Percentiles rank a stretch among this genome's conserved stretches.
Evolutionary conservation across 2,797 vertebrate genomes (phyloP).

Genomic region (Sebastes diploproa): DNA sequence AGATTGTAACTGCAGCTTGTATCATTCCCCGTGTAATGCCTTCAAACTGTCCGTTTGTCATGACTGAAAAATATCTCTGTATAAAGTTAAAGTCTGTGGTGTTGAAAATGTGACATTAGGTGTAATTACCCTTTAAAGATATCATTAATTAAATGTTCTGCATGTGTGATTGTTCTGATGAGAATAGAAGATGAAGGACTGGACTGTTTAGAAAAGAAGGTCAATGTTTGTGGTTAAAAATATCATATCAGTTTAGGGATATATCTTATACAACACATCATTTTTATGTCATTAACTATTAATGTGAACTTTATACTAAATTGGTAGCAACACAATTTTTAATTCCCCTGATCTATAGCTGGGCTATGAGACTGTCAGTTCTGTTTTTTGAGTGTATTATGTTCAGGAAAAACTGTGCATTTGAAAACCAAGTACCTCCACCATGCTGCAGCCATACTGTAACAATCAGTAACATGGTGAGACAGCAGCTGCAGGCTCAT

Average conservation of each 20-base stretch:
- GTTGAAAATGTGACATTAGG: slow-evolving; percentile 14
- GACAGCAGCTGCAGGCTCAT: slow-evolving; percentile 6
- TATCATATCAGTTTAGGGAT: neutral
- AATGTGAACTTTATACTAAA: slow-evolving; percentile 13
- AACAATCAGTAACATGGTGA: neutral
- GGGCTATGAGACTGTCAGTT: slow-evolving; percentile 20
- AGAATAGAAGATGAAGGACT: slow-evolving; percentile 29
- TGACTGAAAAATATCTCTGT: slow-evolving; percentile 1
- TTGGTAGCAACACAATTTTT: slow-evolving; percentile 3
- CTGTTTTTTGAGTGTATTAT: neutral
- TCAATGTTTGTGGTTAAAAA: neutral
- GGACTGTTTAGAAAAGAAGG: slow-evolving; percentile 5
- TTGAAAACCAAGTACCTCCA: slow-evolving; percentile 57
- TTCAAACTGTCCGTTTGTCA: slow-evolving; percentile 1
- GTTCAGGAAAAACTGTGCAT: slow-evolving; percentile 37
- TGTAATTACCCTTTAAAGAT: slow-evolving; percentile 16
- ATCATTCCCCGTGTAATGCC: neutral
- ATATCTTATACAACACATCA: neutral
- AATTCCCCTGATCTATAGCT: slow-evolving; percentile 28
- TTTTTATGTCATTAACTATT: slow-evolving; percentile 9
- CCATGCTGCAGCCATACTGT: slow-evolving; percentile 6
- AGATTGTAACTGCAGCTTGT: neutral
- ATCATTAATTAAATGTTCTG: slow-evolving; percentile 5
- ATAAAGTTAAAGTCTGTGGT: neutral
- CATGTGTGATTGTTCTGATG: slow-evolving; percentile 26